Evolutionary conservation across 2,113 vertebrate genomes (phyloP), one percentile per base, ranked within the genome.

Genomic region (Agelaius tricolor): DNA sequence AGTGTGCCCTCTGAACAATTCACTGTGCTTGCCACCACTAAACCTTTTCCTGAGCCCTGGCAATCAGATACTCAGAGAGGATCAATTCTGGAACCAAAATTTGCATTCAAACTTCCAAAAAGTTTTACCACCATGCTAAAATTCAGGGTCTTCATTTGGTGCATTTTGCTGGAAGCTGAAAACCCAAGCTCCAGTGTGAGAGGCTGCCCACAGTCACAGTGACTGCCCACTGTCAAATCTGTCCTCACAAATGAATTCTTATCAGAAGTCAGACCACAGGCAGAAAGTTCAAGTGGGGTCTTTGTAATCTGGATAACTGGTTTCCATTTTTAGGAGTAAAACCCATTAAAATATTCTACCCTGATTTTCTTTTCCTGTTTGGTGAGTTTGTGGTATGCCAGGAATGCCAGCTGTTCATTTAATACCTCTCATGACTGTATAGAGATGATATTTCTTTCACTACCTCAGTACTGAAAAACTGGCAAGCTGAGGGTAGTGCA

Each of bases 311-410:
- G 23, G 39, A 74, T 73, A 87, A 55, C 23, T 84, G 57, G 15
- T 91, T 97, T 91, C 89, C 92, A 82, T 72, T 91, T 93, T 93
- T 78, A 95, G 84, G 77, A 94, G 47, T 49, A 87, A 72, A 89
- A 44, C 7, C 23, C 49, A 87, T 84, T 89, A 86, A 93, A 91
- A 89, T 80, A 84, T 57, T 58, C 71, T 77, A 55, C 35, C 14
- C 8, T 82, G 72, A 78, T 67, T 91, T 93, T 93, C 65, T 68
- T 89, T 84, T 89, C 89, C 92, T 71, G 33, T 93, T 91, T 65
- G 77, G 52, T 84, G 77, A 94, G 74, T 74, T 67, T 91, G 90
- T 1, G 33, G 66, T 26, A 93, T 94, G 87, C 66, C 62, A 89
- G 78, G 77, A 91, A 89, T 52, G 82, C 52, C 79, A 84, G 65